These are phyloP conservation scores for Hydropsyche betteni DNA, from an alignment of 2,888 invertebrate species.

Conservation along the genomic window DNA sequence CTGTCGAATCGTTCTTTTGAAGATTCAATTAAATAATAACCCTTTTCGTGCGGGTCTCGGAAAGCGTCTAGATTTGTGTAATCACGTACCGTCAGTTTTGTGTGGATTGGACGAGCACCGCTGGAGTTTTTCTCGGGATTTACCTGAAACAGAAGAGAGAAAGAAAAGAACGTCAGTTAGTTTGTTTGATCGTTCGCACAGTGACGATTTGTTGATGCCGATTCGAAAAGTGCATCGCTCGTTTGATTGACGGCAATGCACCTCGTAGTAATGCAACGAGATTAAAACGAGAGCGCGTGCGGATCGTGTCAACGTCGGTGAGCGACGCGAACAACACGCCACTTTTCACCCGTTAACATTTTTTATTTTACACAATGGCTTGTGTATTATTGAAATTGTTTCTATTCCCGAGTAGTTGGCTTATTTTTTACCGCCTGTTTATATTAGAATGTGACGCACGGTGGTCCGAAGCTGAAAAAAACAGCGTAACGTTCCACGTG, in stretches of 20 bases:
- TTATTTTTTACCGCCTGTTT: too few species aligned
- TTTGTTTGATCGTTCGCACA: too few species aligned
- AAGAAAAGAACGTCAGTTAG: slow-evolving; percentile 2
- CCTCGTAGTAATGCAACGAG: not conserved
- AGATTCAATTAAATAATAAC: slow-evolving; percentile 25
- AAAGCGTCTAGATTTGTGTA: too few species aligned
- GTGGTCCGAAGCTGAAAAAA: not conserved
- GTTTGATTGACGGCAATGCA: slow-evolving; percentile 34
- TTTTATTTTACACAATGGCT: too few species aligned
- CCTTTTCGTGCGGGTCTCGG: not conserved
- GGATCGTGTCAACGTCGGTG: slow-evolving; percentile 12
- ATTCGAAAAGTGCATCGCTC: slow-evolving; percentile 22
- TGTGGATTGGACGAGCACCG: too few species aligned
- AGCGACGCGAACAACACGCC: not conserved
- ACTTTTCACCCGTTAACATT: not conserved
- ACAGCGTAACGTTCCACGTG: slow-evolving; percentile 19
- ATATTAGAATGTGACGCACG: too few species aligned
- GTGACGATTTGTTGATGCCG: too few species aligned
- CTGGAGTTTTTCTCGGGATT: not conserved
- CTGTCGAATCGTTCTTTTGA: slow-evolving; percentile 22
- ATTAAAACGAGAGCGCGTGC: not conserved
- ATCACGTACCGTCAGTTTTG: slow-evolving; percentile 17
- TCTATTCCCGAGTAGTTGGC: too few species aligned
- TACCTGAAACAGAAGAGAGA: slow-evolving; percentile 19
- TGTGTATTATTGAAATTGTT: too few species aligned